Evolutionary conservation across 2,888 invertebrate genomes (phyloP).

Genomic region (Hemaris fuciformis): DNA sequence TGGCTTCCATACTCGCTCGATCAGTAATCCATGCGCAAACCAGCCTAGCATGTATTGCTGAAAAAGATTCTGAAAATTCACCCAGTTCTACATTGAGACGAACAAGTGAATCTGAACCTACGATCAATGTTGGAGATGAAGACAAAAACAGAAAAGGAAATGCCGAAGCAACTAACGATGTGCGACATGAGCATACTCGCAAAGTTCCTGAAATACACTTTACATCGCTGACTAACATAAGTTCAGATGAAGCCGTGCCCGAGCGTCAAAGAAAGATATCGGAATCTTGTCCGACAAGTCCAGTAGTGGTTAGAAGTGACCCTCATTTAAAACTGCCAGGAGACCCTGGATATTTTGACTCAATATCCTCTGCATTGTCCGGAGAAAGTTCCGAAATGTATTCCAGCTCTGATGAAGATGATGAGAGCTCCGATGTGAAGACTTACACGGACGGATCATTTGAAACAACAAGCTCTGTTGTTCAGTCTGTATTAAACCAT

Average conservation of each 20-base stretch:
- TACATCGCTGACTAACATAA: conserved; percentile 65
- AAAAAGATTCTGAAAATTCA: conserved; percentile 76
- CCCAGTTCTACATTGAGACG: conserved; percentile 62
- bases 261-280: conserved; percentile 55
- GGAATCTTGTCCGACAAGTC: conserved; percentile 73
- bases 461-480: conserved; percentile 82
- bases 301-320: conserved; percentile 57
- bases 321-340: conserved; percentile 65
- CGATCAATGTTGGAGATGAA: conserved; percentile 51
- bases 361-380: conserved; percentile 68
- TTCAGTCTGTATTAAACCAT: conserved; percentile 76
- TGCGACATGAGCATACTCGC: conserved; percentile 27
- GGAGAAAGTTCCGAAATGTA: conserved; percentile 73
- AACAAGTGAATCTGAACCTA: conserved; percentile 70
- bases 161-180: conserved; percentile 24
- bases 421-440: conserved; percentile 74
- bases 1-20: conserved; percentile 85
- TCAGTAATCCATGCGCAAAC: conserved; percentile 83
- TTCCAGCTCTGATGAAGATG: conserved; percentile 69
- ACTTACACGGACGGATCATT: conserved; percentile 66
- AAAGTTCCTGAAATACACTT: conserved; percentile 60
- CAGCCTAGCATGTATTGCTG: conserved; percentile 81
- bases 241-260: conserved; percentile 36
- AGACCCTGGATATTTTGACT: conserved; percentile 62
- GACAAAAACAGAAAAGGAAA: conserved; percentile 33